These are phyloP conservation scores for Sinosuthora webbiana DNA, from an alignment of 2,113 vertebrate genomes.

Conservation along the genomic window DNA sequence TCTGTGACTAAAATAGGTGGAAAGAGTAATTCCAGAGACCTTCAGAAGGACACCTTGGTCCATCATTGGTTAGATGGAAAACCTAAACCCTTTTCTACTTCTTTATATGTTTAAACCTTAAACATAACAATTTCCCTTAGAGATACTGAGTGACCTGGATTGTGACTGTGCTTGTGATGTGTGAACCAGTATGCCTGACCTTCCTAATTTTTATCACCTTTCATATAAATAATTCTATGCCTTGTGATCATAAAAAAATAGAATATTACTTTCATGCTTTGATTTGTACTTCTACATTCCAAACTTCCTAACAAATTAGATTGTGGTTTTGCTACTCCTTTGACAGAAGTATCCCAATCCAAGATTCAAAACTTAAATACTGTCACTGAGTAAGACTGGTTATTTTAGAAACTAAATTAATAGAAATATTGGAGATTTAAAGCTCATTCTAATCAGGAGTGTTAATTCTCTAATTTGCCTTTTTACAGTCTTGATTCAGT, in stretches of 20 bases:
- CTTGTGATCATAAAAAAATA: not conserved
- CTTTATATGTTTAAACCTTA: not conserved
- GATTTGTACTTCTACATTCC: not conserved
- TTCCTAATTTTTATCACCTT: not conserved
- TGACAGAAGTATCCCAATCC: not conserved
- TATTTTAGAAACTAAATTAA: not conserved
- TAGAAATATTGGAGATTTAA: not conserved
- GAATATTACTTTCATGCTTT: not conserved
- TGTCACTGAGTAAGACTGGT: not conserved
- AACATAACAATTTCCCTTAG: not conserved
- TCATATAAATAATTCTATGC: not conserved
- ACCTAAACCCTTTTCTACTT: not conserved
- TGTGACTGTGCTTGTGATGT: not conserved
- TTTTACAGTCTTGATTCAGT: not conserved
- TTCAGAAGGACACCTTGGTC: not conserved
- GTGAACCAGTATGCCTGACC: not conserved
- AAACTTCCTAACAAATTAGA: not conserved
- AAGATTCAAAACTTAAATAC: not conserved
- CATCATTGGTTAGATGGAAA: not conserved
- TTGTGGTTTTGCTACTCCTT: not conserved
- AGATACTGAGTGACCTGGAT: not conserved
- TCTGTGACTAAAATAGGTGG: not conserved
- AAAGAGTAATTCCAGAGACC: not conserved
- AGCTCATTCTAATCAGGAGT: not conserved
- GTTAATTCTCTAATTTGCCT: not conserved